Base-by-base conservation (phyloP, 2,113 vertebrate genomes). In the Myiopsitta monachus region DNA sequence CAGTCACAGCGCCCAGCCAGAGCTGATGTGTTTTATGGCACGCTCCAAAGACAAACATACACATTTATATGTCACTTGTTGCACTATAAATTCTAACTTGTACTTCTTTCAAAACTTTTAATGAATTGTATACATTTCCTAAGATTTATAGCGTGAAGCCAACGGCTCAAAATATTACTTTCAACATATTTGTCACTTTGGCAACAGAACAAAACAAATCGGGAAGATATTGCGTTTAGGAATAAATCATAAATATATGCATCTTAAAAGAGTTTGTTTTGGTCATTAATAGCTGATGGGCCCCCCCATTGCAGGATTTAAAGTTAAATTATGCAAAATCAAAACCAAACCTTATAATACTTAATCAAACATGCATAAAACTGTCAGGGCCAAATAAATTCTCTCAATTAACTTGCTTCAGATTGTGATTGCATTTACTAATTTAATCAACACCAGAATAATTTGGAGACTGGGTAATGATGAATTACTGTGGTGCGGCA, bases 281-380 rank as follows among this genome's bases (percentile, higher is more conserved):
- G 94, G 98, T 98, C 97, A 97, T 98, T 98, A 98, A 98, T 98
- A 97, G 96, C 69, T 95, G 97, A 97, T 97, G 72, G 80, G 31
- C 97, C 95, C 97, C 97, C 95, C 97, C 96, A 80, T 95, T 18
- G 73, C 83, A 97, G 97, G 97, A 98, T 99, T 98, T 99, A 98
- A 99, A 98, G 98, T 98, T 98, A 98, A 98, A 98, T 99, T 99
- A 99, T 99, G 98, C 98, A 98, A 99, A 99, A 98, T 99, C 97
- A 98, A 99, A 99, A 99, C 97, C 98, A 99, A 98, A 98, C 98
- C 98, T 98, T 97, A 98, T 98, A 98, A 98, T 98, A 98, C 98
- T 99, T 99, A 98, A 99, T 99, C 98, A 99, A 98, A 98, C 97
- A 98, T 96, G 97, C 98, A 98, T 99, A 98, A 99, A 99, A 96